Evolutionary conservation across 2,113 vertebrate genomes (phyloP).

Genomic region (Scatophagus argus): DNA sequence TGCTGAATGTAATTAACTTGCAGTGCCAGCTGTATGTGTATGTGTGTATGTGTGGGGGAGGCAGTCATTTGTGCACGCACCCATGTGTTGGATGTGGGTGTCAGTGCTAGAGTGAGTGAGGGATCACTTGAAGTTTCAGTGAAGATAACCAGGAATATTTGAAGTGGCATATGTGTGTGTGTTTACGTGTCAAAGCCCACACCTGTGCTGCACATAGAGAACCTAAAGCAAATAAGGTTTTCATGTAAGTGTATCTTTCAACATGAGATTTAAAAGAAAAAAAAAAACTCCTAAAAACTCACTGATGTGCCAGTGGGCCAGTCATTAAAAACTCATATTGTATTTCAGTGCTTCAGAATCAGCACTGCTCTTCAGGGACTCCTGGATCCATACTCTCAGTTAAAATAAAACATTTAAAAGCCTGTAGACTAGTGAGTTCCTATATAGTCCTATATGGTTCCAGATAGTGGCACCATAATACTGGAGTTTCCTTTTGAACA

Average conservation of each 20-base stretch:
- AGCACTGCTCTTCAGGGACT: background rate
- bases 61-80: slow-evolving; percentile 25
- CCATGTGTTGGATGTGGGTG: slow-evolving; percentile 2
- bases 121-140: slow-evolving; percentile 9
- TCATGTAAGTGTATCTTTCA: background rate
- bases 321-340: background rate
- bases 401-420: background rate
- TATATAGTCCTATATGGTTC: background rate
- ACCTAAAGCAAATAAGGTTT: background rate
- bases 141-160: slow-evolving; percentile 11
- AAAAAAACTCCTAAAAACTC: too few relatives aligned
- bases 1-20: slow-evolving; percentile 58
- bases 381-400: background rate
- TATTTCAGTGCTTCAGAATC: background rate
- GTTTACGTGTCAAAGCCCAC: background rate
- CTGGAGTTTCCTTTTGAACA: background rate
- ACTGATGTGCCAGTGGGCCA: background rate
- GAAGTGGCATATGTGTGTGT: background rate
- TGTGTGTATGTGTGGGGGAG: slow-evolving; percentile 20
- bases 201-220: background rate
- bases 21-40: slow-evolving; percentile 39
- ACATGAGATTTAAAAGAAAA: background rate
- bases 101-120: slow-evolving; percentile 14
- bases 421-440: background rate
- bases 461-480: background rate